These are phyloP conservation scores for Chorisops tibialis DNA, from an alignment of 2,888 invertebrate species.

Conservation along the genomic window DNA sequence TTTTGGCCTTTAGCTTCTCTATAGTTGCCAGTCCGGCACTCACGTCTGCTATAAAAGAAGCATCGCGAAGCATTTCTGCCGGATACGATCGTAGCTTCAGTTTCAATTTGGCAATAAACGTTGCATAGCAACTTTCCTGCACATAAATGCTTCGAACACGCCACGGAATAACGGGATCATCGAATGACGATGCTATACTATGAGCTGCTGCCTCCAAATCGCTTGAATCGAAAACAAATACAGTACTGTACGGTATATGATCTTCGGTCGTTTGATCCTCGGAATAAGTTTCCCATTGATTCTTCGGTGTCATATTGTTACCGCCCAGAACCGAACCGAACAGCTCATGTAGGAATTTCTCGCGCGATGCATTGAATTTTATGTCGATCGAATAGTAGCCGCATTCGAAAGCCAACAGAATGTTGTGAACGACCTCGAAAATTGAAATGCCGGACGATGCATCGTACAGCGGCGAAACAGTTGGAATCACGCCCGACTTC, in stretches of 20 bases:
- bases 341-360: slow-evolving; percentile 6
- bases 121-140: slow-evolving; percentile 41
- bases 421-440: slow-evolving; percentile 18
- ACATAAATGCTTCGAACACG: slow-evolving; percentile 43
- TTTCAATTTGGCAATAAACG: slow-evolving; percentile 37
- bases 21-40: slow-evolving; percentile 33
- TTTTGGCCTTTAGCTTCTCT: slow-evolving; percentile 37
- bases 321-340: slow-evolving; percentile 11
- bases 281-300: slow-evolving; percentile 14
- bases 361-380: slow-evolving; percentile 13
- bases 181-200: slow-evolving; percentile 41
- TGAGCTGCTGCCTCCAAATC: slow-evolving; percentile 44
- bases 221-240: slow-evolving; percentile 44
- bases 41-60: slow-evolving; percentile 4
- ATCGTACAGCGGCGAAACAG: slow-evolving; percentile 9
- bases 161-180: slow-evolving; percentile 38
- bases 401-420: slow-evolving; percentile 16
- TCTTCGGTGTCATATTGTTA: slow-evolving; percentile 8
- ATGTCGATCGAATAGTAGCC: slow-evolving; percentile 11
- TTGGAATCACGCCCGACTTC: neutral
- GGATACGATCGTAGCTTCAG: slow-evolving; percentile 35
- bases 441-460: slow-evolving; percentile 12
- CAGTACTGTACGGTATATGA: slow-evolving; percentile 28
- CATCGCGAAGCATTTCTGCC: slow-evolving; percentile 26
- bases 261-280: slow-evolving; percentile 11